Conservation (phyloP, 2,797 vertebrate genomes). For the Urosaurus nigricauda region DNA sequence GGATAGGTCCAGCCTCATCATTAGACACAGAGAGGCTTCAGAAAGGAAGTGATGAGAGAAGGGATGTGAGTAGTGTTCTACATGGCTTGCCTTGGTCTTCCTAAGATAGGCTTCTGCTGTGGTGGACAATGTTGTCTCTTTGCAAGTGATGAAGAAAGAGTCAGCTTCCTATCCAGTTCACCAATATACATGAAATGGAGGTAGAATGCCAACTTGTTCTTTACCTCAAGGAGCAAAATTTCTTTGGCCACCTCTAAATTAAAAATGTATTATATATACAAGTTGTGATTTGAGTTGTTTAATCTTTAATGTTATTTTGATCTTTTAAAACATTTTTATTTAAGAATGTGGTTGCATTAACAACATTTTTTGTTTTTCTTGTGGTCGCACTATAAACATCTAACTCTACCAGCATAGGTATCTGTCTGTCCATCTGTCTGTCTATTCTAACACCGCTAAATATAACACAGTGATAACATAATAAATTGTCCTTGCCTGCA, state of each 20-base stretch:
- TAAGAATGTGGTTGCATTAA: background rate
- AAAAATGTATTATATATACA: background rate
- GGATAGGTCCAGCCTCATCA: background rate
- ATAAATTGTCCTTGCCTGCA: slow-evolving; percentile 19
- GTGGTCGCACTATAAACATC: background rate
- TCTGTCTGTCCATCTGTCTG: too few species aligned
- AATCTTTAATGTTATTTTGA: background rate
- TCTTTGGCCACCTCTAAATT: background rate
- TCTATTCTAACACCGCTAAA: background rate
- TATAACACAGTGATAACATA: slow-evolving; percentile 1
- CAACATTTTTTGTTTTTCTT: background rate
- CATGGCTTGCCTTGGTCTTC: too few species aligned
- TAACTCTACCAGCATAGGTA: background rate
- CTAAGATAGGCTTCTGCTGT: background rate
- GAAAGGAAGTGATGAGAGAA: background rate
- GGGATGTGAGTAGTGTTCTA: background rate
- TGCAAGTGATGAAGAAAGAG: background rate
- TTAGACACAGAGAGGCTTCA: background rate
- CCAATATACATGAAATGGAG: background rate
- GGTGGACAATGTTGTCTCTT: background rate
- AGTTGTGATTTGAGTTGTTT: background rate
- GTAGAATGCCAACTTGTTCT: background rate
- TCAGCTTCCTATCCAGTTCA: background rate
- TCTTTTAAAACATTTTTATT: background rate
- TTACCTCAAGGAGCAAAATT: background rate